Percentiles rank a stretch among this genome's conserved stretches.
These are phyloP conservation scores for Pelochelys cantorii DNA, from an alignment of 2,797 vertebrate species.

Conservation along the genomic window DNA sequence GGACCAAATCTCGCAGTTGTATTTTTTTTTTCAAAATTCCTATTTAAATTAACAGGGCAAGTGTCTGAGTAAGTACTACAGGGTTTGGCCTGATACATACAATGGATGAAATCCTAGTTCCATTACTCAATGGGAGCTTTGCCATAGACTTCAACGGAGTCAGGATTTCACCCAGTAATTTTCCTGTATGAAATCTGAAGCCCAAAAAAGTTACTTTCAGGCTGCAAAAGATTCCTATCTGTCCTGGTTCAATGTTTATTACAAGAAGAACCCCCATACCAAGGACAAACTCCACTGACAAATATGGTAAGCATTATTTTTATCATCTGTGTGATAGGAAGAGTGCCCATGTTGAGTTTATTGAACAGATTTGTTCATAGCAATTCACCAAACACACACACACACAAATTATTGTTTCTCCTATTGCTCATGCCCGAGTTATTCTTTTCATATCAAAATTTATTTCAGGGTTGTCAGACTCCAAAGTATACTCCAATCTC, in stretches of 20 bases:
- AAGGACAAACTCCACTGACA: constrained; percentile 42
- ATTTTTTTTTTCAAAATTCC: constrained; percentile 8
- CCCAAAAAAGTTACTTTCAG: constrained; percentile 47
- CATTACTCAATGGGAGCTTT: constrained; percentile 26
- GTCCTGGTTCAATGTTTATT: constrained; percentile 57
- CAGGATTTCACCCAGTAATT: not conserved
- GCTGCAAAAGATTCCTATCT: constrained; percentile 29
- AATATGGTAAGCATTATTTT: constrained; percentile 49
- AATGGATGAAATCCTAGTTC: constrained; percentile 9
- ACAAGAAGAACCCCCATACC: constrained; percentile 17
- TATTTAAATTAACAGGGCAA: constrained; percentile 24
- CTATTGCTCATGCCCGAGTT: not conserved
- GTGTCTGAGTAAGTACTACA: not conserved
- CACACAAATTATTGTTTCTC: not conserved
- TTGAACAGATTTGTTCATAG: constrained; percentile 18
- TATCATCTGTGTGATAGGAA: constrained; percentile 45
- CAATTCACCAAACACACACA: not conserved
- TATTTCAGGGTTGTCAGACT: not conserved
- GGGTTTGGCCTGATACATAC: constrained; percentile 5
- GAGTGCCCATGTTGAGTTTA: constrained; percentile 54
- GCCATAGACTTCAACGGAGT: constrained; percentile 45
- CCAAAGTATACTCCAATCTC: not conserved
- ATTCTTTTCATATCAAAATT: not conserved
- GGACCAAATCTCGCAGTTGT: not conserved
- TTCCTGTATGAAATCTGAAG: not conserved